phyloP scores from a whole-genome alignment of 2,797 vertebrate genomes.

The Tinamus major region DNA sequence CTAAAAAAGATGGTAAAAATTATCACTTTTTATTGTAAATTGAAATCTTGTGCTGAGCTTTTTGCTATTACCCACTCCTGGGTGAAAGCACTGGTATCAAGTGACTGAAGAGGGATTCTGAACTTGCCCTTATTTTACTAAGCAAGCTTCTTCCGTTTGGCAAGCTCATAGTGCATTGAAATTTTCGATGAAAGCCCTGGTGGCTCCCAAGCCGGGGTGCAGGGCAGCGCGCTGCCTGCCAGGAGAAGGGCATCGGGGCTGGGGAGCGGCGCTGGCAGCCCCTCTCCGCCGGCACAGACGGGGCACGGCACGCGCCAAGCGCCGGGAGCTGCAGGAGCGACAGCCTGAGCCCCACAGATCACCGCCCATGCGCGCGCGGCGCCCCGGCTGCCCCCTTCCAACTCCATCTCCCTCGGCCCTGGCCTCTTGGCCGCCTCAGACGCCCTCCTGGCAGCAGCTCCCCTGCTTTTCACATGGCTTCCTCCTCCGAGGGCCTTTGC shows the following conservation, averaged over 20 bases:
- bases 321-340: background rate
- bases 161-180: background rate
- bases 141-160: fast-evolving
- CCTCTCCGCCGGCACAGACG: slow-evolving; percentile 25
- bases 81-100: background rate
- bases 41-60: background rate
- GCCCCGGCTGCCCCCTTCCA: background rate
- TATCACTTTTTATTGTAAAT: background rate
- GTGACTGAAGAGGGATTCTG: background rate
- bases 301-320: slow-evolving; percentile 18
- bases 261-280: background rate
- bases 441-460: background rate
- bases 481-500: background rate
- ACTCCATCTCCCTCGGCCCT: background rate
- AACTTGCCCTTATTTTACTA: background rate
- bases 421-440: background rate
- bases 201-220: background rate
- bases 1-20: background rate
- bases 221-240: background rate
- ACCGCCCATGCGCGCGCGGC: background rate
- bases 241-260: background rate
- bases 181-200: background rate
- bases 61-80: background rate
- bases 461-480: fast-evolving
- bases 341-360: slow-evolving; percentile 60